phyloP scores from a whole-genome alignment of 2,113 vertebrate genomes.

The Anarrhichthys ocellatus region DNA sequence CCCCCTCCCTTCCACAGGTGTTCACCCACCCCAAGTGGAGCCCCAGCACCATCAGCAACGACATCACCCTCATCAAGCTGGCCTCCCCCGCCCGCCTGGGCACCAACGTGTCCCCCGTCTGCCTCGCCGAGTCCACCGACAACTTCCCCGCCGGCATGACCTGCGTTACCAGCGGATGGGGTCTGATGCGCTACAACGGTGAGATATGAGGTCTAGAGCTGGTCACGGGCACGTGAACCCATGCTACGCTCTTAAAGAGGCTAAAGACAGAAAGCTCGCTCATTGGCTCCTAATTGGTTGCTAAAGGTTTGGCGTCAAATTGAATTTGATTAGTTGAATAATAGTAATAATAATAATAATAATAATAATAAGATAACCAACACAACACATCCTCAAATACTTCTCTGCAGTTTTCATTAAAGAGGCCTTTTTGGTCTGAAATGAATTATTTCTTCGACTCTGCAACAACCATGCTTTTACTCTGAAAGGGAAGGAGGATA shows the following conservation, averaged over 20 bases:
- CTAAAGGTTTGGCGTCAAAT: no score
- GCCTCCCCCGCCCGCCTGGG: constrained; percentile 63
- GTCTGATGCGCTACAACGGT: constrained; percentile 78
- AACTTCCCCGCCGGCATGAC: constrained; percentile 66
- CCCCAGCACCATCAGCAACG: constrained; percentile 80
- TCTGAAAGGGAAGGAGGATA: neutral
- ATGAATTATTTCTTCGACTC: no score
- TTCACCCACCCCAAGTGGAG: constrained; percentile 82
- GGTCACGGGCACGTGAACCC: no score
- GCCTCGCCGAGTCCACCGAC: constrained; percentile 57
- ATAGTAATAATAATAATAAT: no score
- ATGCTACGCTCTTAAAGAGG: no score
- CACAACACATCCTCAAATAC: neutral
- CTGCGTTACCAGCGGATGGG: constrained; percentile 82
- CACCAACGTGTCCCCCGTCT: constrained; percentile 64
- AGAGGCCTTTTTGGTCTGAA: neutral
- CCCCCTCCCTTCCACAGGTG: constrained; percentile 56
- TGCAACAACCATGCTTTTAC: neutral
- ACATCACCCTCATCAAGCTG: constrained; percentile 82
- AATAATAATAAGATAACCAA: no score
- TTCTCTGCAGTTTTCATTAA: no score
- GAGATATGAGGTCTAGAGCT: neutral
- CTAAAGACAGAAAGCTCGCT: no score
- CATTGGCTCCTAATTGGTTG: no score
- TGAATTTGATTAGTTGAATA: no score